Evolutionary conservation across 2,113 vertebrate genomes (phyloP).

Genomic region (Erpornis zantholeuca): DNA sequence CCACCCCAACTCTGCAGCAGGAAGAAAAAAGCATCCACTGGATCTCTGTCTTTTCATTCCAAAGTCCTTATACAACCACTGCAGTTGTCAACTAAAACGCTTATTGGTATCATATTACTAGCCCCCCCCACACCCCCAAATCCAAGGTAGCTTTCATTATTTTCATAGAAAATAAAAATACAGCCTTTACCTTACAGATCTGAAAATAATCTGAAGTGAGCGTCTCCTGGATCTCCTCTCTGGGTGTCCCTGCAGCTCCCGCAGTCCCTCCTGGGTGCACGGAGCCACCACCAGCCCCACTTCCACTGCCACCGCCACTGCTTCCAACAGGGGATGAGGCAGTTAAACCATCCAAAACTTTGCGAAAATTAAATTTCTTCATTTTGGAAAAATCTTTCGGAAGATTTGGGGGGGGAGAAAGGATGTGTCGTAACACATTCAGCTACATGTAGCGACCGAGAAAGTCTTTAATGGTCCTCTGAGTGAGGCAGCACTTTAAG

Average conservation of each 20-base stretch:
- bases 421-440: neutral
- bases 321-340: slow-evolving; percentile 88
- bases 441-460: slow-evolving; percentile 36
- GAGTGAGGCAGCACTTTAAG: slow-evolving; percentile 55
- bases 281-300: slow-evolving; percentile 63
- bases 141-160: neutral
- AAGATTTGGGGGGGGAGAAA: neutral
- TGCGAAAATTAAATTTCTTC: slow-evolving; percentile 97
- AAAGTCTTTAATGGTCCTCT: slow-evolving; percentile 47
- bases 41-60: neutral
- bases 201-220: slow-evolving; percentile 95
- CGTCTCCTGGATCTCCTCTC: slow-evolving; percentile 90
- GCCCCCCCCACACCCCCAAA: too few species aligned
- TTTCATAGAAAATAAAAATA: neutral
- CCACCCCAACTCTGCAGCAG: slow-evolving; percentile 1
- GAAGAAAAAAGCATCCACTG: neutral
- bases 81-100: slow-evolving; percentile 8
- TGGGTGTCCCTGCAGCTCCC: slow-evolving; percentile 82
- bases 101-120: neutral
- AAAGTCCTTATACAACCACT: slow-evolving; percentile 45
- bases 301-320: slow-evolving; percentile 57
- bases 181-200: slow-evolving; percentile 90
- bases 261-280: slow-evolving; percentile 80
- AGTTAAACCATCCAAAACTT: slow-evolving; percentile 96
- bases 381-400: slow-evolving; percentile 76